A percentile compares a stretch with the other conserved stretches of the same genome.
These are phyloP conservation scores for Syndactyla subalaris DNA, from an alignment of 2,797 vertebrate species.

Conservation along the genomic window DNA sequence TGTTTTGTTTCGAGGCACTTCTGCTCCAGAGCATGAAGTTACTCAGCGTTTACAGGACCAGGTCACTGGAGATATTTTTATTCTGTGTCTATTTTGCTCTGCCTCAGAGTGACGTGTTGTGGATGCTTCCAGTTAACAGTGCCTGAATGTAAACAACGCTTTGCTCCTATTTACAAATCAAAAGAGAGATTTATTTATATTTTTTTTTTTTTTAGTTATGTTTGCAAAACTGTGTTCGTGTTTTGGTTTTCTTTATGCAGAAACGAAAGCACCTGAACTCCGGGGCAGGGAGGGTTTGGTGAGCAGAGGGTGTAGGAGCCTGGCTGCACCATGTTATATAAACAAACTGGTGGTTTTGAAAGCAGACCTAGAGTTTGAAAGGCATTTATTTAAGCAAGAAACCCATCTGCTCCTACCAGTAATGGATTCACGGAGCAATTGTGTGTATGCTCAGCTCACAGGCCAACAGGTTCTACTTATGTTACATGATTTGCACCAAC, in stretches of 20 bases:
- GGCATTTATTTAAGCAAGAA: conserved; percentile 22
- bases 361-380: conserved; percentile 37
- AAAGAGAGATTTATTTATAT: not conserved
- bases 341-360: conserved; percentile 2
- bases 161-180: not conserved
- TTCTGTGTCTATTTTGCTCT: not conserved
- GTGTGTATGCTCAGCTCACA: conserved; percentile 36
- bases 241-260: not conserved
- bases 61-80: conserved; percentile 16
- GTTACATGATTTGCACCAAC: not conserved
- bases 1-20: not conserved
- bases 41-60: not conserved
- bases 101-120: not conserved
- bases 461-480: not conserved
- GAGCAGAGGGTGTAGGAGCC: not conserved
- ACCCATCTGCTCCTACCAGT: conserved; percentile 9
- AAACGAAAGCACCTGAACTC: not conserved
- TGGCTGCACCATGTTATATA: not conserved
- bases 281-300: not conserved
- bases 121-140: not conserved
- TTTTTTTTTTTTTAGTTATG: not conserved
- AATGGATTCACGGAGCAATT: not conserved
- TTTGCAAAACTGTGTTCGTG: not conserved
- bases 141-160: not conserved
- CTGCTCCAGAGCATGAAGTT: not conserved